Conservation (phyloP, 2,113 vertebrate genomes). For the Trachemys scripta region DNA sequence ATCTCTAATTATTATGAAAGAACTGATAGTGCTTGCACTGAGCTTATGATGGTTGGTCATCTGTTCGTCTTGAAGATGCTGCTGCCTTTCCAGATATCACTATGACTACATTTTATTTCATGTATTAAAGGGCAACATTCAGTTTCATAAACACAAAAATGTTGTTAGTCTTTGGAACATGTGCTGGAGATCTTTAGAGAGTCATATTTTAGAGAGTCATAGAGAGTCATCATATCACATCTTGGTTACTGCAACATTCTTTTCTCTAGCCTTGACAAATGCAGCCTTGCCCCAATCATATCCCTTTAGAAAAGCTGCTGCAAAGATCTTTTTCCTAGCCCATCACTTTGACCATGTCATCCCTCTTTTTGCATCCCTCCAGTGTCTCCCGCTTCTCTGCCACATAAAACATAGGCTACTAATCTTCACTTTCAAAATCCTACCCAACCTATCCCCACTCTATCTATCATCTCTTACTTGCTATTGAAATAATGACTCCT, state of each 20-base stretch:
- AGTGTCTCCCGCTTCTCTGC: too few species aligned
- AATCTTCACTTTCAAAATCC: not conserved
- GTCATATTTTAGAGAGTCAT: too few species aligned
- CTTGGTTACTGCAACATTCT: too few species aligned
- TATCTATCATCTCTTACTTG: not conserved
- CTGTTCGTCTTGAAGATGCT: not conserved
- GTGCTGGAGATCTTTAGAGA: fast-evolving
- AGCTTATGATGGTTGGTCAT: not conserved
- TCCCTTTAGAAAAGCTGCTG: too few species aligned
- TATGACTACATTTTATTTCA: not conserved
- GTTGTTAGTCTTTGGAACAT: not conserved
- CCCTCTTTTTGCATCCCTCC: too few species aligned
- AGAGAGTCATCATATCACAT: too few species aligned
- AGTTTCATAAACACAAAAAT: not conserved
- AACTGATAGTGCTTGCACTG: not conserved
- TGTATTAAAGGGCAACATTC: not conserved
- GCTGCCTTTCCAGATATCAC: not conserved
- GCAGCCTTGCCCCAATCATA: too few species aligned
- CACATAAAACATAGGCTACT: not conserved
- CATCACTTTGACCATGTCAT: too few species aligned
- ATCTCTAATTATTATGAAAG: not conserved
- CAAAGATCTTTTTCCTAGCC: too few species aligned
- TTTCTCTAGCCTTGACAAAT: too few species aligned
- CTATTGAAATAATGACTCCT: not conserved
- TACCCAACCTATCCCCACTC: not conserved